These are phyloP conservation scores for Protodeltote pygarga DNA, from an alignment of 2,888 invertebrate species.

Conservation along the genomic window DNA sequence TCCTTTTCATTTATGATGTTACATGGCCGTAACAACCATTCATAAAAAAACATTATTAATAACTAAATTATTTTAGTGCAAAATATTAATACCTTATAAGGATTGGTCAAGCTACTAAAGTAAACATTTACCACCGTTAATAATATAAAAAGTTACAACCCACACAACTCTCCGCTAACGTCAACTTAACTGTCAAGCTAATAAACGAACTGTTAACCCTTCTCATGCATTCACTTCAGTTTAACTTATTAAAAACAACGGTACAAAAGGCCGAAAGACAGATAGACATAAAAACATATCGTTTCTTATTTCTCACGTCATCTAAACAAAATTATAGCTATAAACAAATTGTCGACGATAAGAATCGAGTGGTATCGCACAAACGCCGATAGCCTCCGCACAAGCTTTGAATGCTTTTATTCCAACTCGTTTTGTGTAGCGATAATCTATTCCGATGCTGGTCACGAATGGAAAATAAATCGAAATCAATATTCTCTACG, in stretches of 20 bases:
- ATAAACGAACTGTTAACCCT: constrained; percentile 10
- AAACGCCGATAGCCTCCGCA: constrained; percentile 50
- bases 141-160: constrained; percentile 10
- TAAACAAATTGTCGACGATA: constrained; percentile 59
- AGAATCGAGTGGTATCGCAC: constrained; percentile 57
- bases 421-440: constrained; percentile 62
- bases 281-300: constrained; percentile 40
- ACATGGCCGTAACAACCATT: too few relatives aligned
- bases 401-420: constrained; percentile 46
- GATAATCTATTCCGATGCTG: constrained; percentile 73
- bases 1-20: too few relatives aligned
- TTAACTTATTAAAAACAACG: constrained; percentile 17
- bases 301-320: constrained; percentile 51
- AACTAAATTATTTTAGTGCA: too few relatives aligned
- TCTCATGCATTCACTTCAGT: constrained; percentile 13
- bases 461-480: constrained; percentile 81
- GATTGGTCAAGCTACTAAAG: constrained; percentile 1
- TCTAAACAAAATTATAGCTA: constrained; percentile 54
- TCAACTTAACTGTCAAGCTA: constrained; percentile 7
- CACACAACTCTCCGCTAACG: constrained; percentile 5
- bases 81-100: constrained; percentile 18
- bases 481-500: constrained; percentile 77
- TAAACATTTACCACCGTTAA: constrained; percentile 2
- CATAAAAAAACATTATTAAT: too few relatives aligned
- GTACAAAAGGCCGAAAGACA: constrained; percentile 27